phyloP scores from a whole-genome alignment of 2,888 invertebrate genomes.

The Leucophenga maculata region DNA sequence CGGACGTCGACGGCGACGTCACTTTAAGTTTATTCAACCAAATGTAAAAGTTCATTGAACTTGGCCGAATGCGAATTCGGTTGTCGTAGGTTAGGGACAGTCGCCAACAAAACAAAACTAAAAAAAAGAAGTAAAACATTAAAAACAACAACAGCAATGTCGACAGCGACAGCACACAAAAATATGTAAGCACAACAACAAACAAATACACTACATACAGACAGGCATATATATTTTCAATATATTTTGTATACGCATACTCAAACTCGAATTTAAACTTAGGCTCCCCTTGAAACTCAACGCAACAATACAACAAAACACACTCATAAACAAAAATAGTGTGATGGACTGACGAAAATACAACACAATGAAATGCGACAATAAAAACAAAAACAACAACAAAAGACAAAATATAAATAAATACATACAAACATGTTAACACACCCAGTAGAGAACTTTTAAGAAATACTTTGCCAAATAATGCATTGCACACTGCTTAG shows the following conservation, averaged over 20 bases:
- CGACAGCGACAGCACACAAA: no score
- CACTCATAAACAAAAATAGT: conserved; percentile 20
- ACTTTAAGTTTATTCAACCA: conserved; percentile 62
- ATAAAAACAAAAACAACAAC: not conserved
- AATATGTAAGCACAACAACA: no score
- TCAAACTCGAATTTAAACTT: not conserved
- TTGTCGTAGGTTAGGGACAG: conserved; percentile 62
- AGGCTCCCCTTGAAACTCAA: not conserved
- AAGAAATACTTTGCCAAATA: no score
- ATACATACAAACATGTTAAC: no score
- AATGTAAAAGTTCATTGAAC: conserved; percentile 66
- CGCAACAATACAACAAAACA: conserved; percentile 14
- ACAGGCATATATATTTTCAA: not conserved
- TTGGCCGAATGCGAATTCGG: conserved; percentile 67
- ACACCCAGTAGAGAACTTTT: no score
- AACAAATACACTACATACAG: conserved; percentile 13
- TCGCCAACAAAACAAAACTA: conserved; percentile 24
- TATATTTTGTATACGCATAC: conserved; percentile 12
- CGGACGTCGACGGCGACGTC: conserved; percentile 1
- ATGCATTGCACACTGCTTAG: no score
- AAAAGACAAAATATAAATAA: no score
- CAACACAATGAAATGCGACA: conserved; percentile 5
- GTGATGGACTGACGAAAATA: not conserved
- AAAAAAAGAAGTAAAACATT: not conserved
- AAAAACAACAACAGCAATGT: conserved; percentile 24